Conservation (phyloP, 2,888 invertebrate species). For the Sycophila texana region DNA sequence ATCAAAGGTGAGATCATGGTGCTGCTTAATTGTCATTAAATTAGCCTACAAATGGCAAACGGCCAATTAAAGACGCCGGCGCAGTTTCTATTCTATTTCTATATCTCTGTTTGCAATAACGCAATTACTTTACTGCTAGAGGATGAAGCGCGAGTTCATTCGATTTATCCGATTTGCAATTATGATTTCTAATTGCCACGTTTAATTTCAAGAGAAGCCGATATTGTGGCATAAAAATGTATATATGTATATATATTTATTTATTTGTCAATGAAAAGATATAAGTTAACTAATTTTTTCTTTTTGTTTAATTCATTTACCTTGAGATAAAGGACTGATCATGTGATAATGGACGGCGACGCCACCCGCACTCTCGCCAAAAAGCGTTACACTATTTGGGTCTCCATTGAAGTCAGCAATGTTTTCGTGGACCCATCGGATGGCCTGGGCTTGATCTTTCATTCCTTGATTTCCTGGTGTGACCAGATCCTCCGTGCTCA, state of each 20-base stretch:
- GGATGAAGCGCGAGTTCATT: too few species aligned
- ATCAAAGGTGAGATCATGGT: too few species aligned
- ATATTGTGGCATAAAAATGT: not conserved
- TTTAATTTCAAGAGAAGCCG: not conserved
- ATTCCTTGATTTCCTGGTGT: constrained; percentile 83
- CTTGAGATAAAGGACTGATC: constrained; percentile 79
- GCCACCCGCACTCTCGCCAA: constrained; percentile 85
- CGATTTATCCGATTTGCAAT: too few species aligned
- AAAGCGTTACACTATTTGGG: constrained; percentile 81
- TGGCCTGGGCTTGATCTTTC: constrained; percentile 81
- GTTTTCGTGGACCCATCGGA: constrained; percentile 81
- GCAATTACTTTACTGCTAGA: too few species aligned
- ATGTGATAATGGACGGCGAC: constrained; percentile 83
- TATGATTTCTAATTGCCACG: too few species aligned
- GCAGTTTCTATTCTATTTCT: too few species aligned
- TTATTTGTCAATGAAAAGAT: not conserved
- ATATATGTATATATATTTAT: too few species aligned
- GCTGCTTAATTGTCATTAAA: too few species aligned
- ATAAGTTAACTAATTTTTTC: too few species aligned
- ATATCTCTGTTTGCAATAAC: too few species aligned
- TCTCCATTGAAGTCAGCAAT: constrained; percentile 82
- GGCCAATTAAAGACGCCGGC: too few species aligned
- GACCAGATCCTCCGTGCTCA: constrained; percentile 81
- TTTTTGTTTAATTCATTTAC: constrained; percentile 66
- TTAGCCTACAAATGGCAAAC: too few species aligned